phyloP scores from a whole-genome alignment of 2,888 invertebrate species.

The Andrena praecox region DNA sequence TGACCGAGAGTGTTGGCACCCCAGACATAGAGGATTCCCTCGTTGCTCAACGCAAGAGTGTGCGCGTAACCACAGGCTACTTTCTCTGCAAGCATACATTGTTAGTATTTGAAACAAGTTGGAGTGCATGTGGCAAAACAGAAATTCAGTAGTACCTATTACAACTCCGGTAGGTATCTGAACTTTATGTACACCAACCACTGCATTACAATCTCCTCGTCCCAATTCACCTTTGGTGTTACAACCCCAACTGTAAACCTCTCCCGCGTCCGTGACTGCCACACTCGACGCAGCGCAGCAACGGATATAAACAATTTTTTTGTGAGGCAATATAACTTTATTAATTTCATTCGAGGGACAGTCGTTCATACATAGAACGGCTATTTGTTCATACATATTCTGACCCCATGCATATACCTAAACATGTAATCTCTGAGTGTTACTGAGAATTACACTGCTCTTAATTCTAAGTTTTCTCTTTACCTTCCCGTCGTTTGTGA shows the following conservation, averaged over 20 bases:
- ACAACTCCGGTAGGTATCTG: constrained; percentile 83
- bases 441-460: constrained; percentile 54
- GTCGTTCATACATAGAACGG: constrained; percentile 70
- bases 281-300: constrained; percentile 87
- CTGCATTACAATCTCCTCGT: constrained; percentile 86
- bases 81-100: constrained; percentile 76
- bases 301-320: constrained; percentile 85
- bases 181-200: constrained; percentile 86
- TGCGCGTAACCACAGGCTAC: constrained; percentile 88
- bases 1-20: constrained; percentile 88
- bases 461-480: background rate
- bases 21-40: constrained; percentile 88
- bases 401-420: constrained; percentile 88
- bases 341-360: constrained; percentile 86
- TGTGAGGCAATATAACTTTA: constrained; percentile 79
- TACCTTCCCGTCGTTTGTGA: too few relatives aligned
- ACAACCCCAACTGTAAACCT: constrained; percentile 88
- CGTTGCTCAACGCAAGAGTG: constrained; percentile 87
- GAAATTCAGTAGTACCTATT: constrained; percentile 77
- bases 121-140: background rate
- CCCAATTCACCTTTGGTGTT: constrained; percentile 87
- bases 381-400: constrained; percentile 87
- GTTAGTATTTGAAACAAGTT: background rate
- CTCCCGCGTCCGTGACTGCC: constrained; percentile 87
- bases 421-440: constrained; percentile 67